These are phyloP conservation scores for Watsonalla binaria DNA, from an alignment of 2,888 invertebrate species.

Conservation along the genomic window DNA sequence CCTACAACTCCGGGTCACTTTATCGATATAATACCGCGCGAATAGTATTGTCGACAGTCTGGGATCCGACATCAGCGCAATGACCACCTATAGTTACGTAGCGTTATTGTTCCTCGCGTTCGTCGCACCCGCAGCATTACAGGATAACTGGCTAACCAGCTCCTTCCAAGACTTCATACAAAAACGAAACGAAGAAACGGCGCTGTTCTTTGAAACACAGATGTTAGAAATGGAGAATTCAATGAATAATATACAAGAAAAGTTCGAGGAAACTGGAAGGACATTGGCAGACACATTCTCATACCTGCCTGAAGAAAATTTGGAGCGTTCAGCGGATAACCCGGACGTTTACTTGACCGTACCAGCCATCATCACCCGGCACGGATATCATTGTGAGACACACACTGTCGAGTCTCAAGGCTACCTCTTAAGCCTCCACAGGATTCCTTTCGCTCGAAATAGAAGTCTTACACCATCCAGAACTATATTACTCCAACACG, in stretches of 20 bases:
- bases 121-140: slow-evolving; percentile 9
- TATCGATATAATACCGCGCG: slow-evolving; percentile 24
- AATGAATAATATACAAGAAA: slow-evolving; percentile 32
- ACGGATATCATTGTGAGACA: slow-evolving; percentile 84
- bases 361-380: slow-evolving; percentile 57
- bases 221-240: slow-evolving; percentile 17
- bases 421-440: slow-evolving; percentile 87
- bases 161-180: slow-evolving; percentile 23
- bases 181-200: slow-evolving; percentile 34
- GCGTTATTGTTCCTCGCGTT: neutral
- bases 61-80: slow-evolving; percentile 20
- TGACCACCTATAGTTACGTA: slow-evolving; percentile 23
- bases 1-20: slow-evolving; percentile 35
- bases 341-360: slow-evolving; percentile 56
- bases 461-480: slow-evolving; percentile 36
- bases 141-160: slow-evolving; percentile 22
- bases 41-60: slow-evolving; percentile 24
- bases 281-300: slow-evolving; percentile 44
- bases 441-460: slow-evolving; percentile 82
- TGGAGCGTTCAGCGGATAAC: slow-evolving; percentile 34
- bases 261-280: slow-evolving; percentile 39
- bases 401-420: slow-evolving; percentile 88
- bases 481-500: slow-evolving; percentile 86
- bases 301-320: slow-evolving; percentile 33
- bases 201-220: slow-evolving; percentile 36